Base-by-base conservation (phyloP, 2,113 vertebrate species). In the Mugil cephalus region DNA sequence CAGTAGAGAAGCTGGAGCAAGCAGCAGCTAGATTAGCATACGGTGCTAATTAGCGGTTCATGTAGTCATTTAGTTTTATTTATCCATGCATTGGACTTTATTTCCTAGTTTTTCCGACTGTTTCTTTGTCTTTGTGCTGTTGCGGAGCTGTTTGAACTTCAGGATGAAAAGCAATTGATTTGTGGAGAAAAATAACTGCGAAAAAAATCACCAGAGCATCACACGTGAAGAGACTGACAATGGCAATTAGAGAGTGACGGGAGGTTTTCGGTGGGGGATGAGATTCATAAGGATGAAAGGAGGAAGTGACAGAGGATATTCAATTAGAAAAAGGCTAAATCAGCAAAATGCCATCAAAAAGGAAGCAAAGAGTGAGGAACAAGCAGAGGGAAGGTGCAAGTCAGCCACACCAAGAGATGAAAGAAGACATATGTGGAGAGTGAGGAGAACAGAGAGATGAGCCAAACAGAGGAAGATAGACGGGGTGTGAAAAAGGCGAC, bases 231-330 rank as follows among this genome's bases (percentile, higher is more conserved):
- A 39, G 64, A 17, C 19, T 18, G 36, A 50, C n/a, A 13, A 0
- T 40, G 51, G 43, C 43, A 48, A 79, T 79, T 74, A 18, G 10
- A 67, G 59, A 78, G 62, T 43, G 56, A 82, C 30, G 38, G 34
- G 10, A 53, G 56, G 58, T 38, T 52, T 45, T 10, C 45, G 35
- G 61, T 36, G 38, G 53, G 58, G 54, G 43, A 47, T 30, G 52
- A 61, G 70, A 63, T 56, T 74, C 21, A 84, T n/a, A 46, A 53
- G 58, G 8, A 72, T 53, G 39, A 50, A 63, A 47, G 11, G 0
- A 52, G 15, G 24, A 35, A 42, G 34, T 58, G 39, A 67, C 35
- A 19, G 35, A 47, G 69, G 52, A 69, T 24, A 65, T 79, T 74
- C 15, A 47, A 10, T 50, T 81, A 69, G 17, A 56, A 45, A 69